Evolutionary conservation across 2,888 invertebrate species (phyloP).

Genomic region (Serripes groenlandicus): DNA sequence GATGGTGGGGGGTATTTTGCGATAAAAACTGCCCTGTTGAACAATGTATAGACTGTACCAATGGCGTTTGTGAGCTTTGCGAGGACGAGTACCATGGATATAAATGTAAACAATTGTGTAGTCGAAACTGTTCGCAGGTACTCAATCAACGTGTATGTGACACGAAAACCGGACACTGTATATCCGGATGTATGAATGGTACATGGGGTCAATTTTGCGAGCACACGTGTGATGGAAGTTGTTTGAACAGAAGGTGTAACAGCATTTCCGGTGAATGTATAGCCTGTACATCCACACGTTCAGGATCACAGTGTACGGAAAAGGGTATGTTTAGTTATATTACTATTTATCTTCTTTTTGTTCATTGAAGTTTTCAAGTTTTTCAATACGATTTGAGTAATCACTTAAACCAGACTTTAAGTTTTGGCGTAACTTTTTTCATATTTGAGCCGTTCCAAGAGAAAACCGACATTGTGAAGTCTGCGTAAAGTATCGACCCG

Average conservation of each 20-base stretch:
- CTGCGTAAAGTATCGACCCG: too few relatives aligned
- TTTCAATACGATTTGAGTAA: too few relatives aligned
- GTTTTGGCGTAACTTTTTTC: too few relatives aligned
- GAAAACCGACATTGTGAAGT: too few relatives aligned
- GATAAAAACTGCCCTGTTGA: not conserved
- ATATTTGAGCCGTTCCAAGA: too few relatives aligned
- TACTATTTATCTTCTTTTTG: too few relatives aligned
- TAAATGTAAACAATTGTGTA: not conserved
- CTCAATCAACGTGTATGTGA: not conserved
- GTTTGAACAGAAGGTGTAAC: not conserved
- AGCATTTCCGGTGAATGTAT: not conserved
- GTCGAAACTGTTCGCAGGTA: not conserved
- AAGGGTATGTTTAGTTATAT: not conserved
- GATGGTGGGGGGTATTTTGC: not conserved
- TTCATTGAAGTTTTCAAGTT: too few relatives aligned
- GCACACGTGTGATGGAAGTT: not conserved
- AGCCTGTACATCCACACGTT: not conserved
- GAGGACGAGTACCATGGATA: not conserved
- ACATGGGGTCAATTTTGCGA: not conserved
- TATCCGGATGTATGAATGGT: not conserved
- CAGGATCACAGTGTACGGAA: not conserved
- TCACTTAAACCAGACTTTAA: too few relatives aligned
- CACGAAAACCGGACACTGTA: not conserved
- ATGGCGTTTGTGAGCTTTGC: not conserved
- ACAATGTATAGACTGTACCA: not conserved